Evolutionary conservation across 2,888 invertebrate species (phyloP).

Genomic region (Fragum sueziense): DNA sequence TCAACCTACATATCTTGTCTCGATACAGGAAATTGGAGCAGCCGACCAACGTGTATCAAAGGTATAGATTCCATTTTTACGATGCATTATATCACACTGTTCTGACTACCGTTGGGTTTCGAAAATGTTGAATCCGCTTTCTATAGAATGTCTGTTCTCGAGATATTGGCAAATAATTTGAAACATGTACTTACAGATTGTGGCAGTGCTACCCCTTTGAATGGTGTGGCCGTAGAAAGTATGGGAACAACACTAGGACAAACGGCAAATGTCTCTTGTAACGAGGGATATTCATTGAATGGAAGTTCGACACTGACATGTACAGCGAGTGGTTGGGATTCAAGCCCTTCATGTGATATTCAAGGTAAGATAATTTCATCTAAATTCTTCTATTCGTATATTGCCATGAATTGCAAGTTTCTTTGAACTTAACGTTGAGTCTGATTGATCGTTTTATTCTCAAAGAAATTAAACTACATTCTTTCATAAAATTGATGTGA

Average conservation of each 20-base stretch:
- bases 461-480: too few relatives aligned
- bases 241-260: not conserved
- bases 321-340: conserved; percentile 17
- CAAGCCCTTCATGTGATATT: conserved; percentile 1
- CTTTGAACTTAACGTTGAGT: too few relatives aligned
- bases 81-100: too few relatives aligned
- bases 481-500: too few relatives aligned
- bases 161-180: not conserved
- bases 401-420: too few relatives aligned
- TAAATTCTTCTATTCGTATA: too few relatives aligned
- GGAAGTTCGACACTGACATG: not conserved
- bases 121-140: not conserved
- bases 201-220: not conserved
- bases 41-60: too few relatives aligned
- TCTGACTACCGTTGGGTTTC: not conserved
- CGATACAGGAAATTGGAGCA: too few relatives aligned
- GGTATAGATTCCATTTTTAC: too few relatives aligned
- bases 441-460: too few relatives aligned
- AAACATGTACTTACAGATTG: conserved; percentile 8
- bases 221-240: not conserved
- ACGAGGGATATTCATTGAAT: conserved; percentile 18
- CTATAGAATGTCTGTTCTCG: not conserved
- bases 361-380: conserved; percentile 5
- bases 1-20: too few relatives aligned
- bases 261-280: not conserved